Percentiles rank a stretch among this genome's conserved stretches.
Conservation (phyloP, 1,140 invertebrate species). For the Brachionus koreanus region DNA sequence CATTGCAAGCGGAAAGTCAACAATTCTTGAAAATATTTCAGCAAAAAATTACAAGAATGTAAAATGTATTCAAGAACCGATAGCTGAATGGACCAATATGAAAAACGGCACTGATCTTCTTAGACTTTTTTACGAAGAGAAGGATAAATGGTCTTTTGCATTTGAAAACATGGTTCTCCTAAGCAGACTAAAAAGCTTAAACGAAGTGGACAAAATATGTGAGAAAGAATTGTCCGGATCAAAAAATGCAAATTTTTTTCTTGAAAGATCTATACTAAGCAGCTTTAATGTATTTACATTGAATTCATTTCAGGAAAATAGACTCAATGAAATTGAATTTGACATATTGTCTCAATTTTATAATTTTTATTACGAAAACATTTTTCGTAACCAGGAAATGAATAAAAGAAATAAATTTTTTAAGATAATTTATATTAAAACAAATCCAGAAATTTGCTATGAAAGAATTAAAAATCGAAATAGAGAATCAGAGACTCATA, state of each 20-base stretch:
- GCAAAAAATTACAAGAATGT: not conserved
- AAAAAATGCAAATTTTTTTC: constrained; percentile 2
- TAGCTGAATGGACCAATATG: constrained; percentile 44
- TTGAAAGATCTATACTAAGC: constrained; percentile 35
- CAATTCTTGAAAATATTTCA: constrained; percentile 16
- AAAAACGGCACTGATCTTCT: constrained; percentile 1
- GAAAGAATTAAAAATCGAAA: constrained; percentile 20
- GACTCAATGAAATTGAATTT: constrained; percentile 26
- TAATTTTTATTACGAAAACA: not conserved
- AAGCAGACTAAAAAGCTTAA: constrained; percentile 33
- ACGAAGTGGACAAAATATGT: not conserved
- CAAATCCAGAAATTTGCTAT: constrained; percentile 26
- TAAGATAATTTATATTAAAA: not conserved
- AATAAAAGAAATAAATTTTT: not conserved
- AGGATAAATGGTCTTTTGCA: constrained; percentile 5
- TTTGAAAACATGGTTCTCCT: constrained; percentile 41
- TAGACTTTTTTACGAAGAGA: constrained; percentile 30
- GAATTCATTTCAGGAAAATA: constrained; percentile 26
- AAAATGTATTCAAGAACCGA: constrained; percentile 21
- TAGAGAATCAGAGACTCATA: constrained; percentile 14
- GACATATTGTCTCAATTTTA: constrained; percentile 24
- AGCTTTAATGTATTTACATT: constrained; percentile 34
- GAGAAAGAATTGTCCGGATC: not conserved
- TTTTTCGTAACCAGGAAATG: not conserved
- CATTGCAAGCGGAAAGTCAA: constrained; percentile 40